Conservation (phyloP, 2,888 invertebrate species). For the Orthosia incerta region DNA sequence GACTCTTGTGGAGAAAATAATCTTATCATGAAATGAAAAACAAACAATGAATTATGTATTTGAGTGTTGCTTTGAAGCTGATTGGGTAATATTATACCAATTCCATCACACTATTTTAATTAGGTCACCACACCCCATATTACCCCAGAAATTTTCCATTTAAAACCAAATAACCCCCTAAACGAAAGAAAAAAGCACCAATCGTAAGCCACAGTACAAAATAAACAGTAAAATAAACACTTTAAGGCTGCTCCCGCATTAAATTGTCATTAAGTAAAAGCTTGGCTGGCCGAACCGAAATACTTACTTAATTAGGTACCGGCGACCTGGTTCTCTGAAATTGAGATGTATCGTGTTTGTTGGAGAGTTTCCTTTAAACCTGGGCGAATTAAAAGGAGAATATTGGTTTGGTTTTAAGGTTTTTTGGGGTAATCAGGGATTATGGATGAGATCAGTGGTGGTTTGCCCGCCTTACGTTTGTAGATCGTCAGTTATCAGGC, state of each 20-base stretch:
- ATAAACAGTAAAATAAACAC: slow-evolving; percentile 69
- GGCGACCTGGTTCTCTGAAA: slow-evolving; percentile 70
- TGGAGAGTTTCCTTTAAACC: slow-evolving; percentile 69
- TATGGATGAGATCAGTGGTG: no score
- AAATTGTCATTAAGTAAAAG: slow-evolving; percentile 89
- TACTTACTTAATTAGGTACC: slow-evolving; percentile 86
- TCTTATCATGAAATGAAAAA: no score
- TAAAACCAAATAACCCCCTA: slow-evolving; percentile 10
- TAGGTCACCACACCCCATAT: slow-evolving; percentile 3
- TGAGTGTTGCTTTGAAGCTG: background rate
- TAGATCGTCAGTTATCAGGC: no score
- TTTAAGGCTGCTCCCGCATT: slow-evolving; percentile 79
- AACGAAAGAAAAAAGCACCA: slow-evolving; percentile 6
- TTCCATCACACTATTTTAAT: background rate
- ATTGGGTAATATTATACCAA: background rate
- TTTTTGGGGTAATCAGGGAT: background rate
- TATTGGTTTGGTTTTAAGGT: slow-evolving; percentile 14
- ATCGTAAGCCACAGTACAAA: slow-evolving; percentile 45
- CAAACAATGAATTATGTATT: no score
- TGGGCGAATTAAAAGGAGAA: slow-evolving; percentile 16
- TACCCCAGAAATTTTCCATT: slow-evolving; percentile 10
- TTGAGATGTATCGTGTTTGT: slow-evolving; percentile 81
- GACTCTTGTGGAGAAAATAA: no score
- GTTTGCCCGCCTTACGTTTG: no score
- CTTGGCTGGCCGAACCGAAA: slow-evolving; percentile 76